Evolutionary conservation across 2,113 vertebrate genomes (phyloP), one percentile per base, ranked within the genome.

Genomic region (Limanda limanda): DNA sequence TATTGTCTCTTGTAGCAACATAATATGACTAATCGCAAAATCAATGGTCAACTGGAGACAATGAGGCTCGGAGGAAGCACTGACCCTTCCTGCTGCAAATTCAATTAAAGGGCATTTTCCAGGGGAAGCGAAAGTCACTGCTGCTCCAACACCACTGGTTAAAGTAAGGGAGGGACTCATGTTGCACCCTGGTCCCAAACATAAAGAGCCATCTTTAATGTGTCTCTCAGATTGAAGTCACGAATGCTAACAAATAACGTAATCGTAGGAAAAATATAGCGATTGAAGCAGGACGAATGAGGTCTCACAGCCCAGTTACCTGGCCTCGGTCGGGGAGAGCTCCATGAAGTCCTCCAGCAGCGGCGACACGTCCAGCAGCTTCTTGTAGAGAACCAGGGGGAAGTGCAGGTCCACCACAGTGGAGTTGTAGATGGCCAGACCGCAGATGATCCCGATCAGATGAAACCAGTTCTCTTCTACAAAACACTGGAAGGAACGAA

Each of bases 401-500:
- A 99, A 99, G 82, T 97, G 97, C 76, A 99, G 96, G 72, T 99
- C 97, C 56, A 99, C 97, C 85, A 99, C 97, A 0, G 97, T 98
- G 88, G 96, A 96, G 94, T 99, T 99, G 89, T 99, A 99, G 92
- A 99, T 98, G 62, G 97, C 97, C 79, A 99, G 92, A 69, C 98
- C 98, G 3, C 97, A 99, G 86, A 97, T 92, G 84, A 98, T 97
- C 76, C 98, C 98, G 12, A 99, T 97, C 87, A 98, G 86, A 81
- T 98, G 97, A 88, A 98, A 99, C 97, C 97, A 98, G 91, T 98
- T 98, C 91, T 96, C 95, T 79, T 99, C 98, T 76, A 99, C 97
- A 92, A 99, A 99, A 94, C 97, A 98, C 97, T 99, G 93, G 40
- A 8, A 89, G 51, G 74, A 24, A 24, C 10, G 74, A 10, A 27